phyloP scores from a whole-genome alignment of 2,113 vertebrate genomes.

The Seriola rivoliana region DNA sequence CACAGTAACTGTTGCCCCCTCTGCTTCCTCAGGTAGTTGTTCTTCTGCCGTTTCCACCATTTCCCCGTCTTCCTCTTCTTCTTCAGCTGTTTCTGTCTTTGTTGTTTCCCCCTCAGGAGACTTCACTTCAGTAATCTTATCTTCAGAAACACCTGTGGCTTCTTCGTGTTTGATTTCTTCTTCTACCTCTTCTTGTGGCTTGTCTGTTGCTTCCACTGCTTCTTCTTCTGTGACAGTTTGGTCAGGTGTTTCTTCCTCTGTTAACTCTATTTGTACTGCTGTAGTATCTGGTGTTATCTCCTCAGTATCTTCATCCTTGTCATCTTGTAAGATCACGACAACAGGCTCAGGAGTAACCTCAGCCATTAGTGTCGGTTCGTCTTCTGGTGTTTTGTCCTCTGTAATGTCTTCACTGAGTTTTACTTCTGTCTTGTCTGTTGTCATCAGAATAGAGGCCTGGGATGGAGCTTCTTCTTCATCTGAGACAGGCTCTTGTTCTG shows the following conservation, averaged over 20 bases:
- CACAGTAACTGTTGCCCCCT: not conserved
- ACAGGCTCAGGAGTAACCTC: slow-evolving; percentile 31
- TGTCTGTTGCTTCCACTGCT: not conserved
- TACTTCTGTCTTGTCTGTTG: not conserved
- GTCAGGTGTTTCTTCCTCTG: not conserved
- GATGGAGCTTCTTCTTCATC: slow-evolving; percentile 13
- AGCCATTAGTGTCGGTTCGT: not conserved
- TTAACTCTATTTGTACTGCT: not conserved
- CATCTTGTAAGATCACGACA: not conserved
- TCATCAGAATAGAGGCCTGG: not conserved
- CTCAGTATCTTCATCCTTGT: not conserved
- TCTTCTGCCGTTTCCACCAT: not conserved
- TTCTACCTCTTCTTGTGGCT: not conserved
- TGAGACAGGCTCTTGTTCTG: slow-evolving; percentile 9
- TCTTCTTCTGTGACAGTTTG: not conserved
- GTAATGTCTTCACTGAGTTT: not conserved
- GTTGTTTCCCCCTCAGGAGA: not conserved
- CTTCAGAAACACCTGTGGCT: not conserved
- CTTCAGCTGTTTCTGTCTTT: not conserved
- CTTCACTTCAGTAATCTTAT: not conserved
- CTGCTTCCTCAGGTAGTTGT: not conserved
- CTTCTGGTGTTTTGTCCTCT: not conserved
- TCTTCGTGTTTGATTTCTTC: slow-evolving; percentile 15
- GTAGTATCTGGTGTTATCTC: not conserved
- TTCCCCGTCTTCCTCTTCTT: not conserved